Percentiles rank a stretch among this genome's conserved stretches.
These are phyloP conservation scores for Hyles vespertilio DNA, from an alignment of 1,140 invertebrate genomes.

Conservation along the genomic window DNA sequence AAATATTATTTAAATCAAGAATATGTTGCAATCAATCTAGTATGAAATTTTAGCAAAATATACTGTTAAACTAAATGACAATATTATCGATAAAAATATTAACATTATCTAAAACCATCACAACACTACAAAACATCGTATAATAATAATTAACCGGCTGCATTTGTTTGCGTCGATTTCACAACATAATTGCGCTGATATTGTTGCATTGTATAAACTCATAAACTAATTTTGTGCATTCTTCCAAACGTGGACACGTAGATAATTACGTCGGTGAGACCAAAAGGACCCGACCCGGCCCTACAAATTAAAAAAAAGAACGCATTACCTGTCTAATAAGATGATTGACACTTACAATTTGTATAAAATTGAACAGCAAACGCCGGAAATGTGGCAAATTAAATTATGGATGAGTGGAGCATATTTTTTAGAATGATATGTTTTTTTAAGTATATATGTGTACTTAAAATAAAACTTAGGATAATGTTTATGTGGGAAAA, in stretches of 20 bases:
- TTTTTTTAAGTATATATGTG: too few relatives aligned
- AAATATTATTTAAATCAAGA: too few relatives aligned
- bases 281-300: slow-evolving; percentile 24
- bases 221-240: slow-evolving; percentile 65
- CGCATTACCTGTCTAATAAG: slow-evolving; percentile 48
- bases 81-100: too few relatives aligned
- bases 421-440: too few relatives aligned
- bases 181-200: slow-evolving; percentile 55
- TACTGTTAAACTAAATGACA: too few relatives aligned
- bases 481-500: too few relatives aligned
- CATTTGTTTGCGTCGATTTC: slow-evolving; percentile 55
- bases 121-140: slow-evolving; percentile 21
- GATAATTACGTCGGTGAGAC: slow-evolving; percentile 40
- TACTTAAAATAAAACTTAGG: too few relatives aligned
- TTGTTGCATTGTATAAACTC: slow-evolving; percentile 60
- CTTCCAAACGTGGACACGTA: slow-evolving; percentile 24
- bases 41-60: too few relatives aligned
- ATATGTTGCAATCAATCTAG: too few relatives aligned
- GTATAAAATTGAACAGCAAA: slow-evolving; percentile 11
- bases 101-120: neutral
- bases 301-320: slow-evolving; percentile 29
- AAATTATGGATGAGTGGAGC: slow-evolving; percentile 4
- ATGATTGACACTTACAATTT: slow-evolving; percentile 60
- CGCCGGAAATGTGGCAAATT: slow-evolving; percentile 20
- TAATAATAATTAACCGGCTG: slow-evolving; percentile 42